phyloP scores from a whole-genome alignment of 2,888 invertebrate genomes.

The Tenodera sinensis region DNA sequence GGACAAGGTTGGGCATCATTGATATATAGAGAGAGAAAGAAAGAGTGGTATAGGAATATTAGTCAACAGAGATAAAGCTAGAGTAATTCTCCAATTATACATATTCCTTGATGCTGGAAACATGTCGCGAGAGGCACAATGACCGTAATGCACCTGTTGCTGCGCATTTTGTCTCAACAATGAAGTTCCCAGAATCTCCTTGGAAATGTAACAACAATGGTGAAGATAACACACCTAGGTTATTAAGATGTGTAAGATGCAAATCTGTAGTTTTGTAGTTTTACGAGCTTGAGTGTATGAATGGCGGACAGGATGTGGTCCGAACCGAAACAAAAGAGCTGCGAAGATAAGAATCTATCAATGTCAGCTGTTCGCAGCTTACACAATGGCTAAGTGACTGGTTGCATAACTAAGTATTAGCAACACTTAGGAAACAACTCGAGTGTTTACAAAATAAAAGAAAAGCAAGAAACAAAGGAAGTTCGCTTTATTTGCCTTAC shows the following conservation, averaged over 20 bases:
- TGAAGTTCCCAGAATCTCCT: not conserved
- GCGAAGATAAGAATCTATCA: not conserved
- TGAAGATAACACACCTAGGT: not conserved
- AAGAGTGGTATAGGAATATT: too few species aligned
- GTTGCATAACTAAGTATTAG: not conserved
- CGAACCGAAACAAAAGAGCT: not conserved
- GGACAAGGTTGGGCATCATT: too few species aligned
- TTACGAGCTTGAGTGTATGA: not conserved
- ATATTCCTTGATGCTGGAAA: too few species aligned
- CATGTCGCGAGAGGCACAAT: too few species aligned
- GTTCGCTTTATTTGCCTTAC: not conserved
- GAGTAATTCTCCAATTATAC: too few species aligned
- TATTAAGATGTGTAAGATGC: not conserved
- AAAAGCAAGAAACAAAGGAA: not conserved
- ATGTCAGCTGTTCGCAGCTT: not conserved
- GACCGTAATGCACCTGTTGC: too few species aligned
- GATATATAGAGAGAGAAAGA: too few species aligned
- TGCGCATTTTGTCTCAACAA: not conserved
- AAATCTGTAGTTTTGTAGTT: not conserved
- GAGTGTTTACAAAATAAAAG: not conserved
- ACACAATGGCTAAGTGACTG: not conserved
- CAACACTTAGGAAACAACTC: not conserved
- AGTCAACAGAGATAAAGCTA: too few species aligned
- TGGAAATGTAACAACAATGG: not conserved
- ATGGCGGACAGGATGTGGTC: not conserved